Evolutionary conservation across 2,888 invertebrate species (phyloP).

Genomic region (Melinaea marsaeus): DNA sequence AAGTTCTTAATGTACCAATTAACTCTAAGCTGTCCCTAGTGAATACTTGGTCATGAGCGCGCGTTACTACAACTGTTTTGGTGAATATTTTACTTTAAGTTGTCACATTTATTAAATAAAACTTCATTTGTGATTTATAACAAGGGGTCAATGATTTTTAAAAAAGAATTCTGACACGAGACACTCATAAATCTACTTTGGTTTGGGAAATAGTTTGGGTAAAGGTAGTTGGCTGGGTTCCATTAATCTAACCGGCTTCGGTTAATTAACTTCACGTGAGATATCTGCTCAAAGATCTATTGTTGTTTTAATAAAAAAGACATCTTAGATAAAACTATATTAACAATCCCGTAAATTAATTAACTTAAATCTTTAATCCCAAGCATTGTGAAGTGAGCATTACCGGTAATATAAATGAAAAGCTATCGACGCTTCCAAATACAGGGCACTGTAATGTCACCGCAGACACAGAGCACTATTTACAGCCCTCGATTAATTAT

Average conservation of each 20-base stretch:
- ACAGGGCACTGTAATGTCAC: too few species aligned
- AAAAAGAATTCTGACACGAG: neutral
- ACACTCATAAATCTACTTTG: neutral
- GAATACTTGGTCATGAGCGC: slow-evolving; percentile 72
- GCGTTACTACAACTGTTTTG: slow-evolving; percentile 69
- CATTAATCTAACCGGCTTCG: too few species aligned
- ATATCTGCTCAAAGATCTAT: too few species aligned
- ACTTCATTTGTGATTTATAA: neutral
- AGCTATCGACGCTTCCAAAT: too few species aligned
- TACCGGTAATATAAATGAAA: too few species aligned
- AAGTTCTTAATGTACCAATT: slow-evolving; percentile 74
- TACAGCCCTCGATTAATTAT: neutral
- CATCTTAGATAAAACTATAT: too few species aligned
- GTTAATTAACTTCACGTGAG: too few species aligned
- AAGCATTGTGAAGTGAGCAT: too few species aligned
- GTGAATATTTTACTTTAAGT: slow-evolving; percentile 38
- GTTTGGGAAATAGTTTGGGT: neutral
- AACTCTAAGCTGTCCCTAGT: slow-evolving; percentile 69
- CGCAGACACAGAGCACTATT: too few species aligned
- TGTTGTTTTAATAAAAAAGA: too few species aligned
- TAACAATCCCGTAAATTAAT: too few species aligned
- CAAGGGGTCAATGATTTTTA: neutral
- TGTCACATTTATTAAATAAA: neutral
- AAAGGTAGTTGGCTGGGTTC: neutral
- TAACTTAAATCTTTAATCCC: too few species aligned